Conservation (phyloP, 2,888 invertebrate species). For the Dioctria linearis region DNA sequence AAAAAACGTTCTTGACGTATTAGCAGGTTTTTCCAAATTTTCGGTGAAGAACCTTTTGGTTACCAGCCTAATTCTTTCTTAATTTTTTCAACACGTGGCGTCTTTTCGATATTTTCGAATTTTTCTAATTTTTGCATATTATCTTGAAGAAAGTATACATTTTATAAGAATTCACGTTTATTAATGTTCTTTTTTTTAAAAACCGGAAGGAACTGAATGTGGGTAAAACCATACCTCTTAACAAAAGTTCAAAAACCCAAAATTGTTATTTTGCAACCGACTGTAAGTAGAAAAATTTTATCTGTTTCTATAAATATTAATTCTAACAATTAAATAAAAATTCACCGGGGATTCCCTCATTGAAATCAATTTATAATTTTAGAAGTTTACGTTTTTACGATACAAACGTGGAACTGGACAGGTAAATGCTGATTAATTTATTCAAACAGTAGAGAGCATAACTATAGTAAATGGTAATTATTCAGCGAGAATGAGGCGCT, state of each 20-base stretch:
- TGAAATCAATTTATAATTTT: slow-evolving; percentile 39
- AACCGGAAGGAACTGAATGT: background rate
- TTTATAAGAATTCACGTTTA: too few species aligned
- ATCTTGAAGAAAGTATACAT: too few species aligned
- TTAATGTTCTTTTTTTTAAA: background rate
- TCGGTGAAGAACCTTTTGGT: too few species aligned
- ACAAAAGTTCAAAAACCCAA: background rate
- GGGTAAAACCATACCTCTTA: background rate
- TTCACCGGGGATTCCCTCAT: slow-evolving; percentile 16
- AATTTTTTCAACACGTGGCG: too few species aligned
- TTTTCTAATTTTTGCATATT: too few species aligned
- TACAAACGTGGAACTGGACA: slow-evolving; percentile 12
- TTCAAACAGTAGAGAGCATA: slow-evolving; percentile 27
- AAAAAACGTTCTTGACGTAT: background rate
- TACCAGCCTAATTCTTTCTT: too few species aligned
- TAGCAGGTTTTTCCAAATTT: too few species aligned
- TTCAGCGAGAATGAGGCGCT: too few species aligned
- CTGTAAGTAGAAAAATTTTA: background rate
- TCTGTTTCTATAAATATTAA: too few species aligned
- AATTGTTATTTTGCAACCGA: background rate
- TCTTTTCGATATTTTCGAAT: too few species aligned
- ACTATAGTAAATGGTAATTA: background rate
- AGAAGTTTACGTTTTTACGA: slow-evolving; percentile 5
- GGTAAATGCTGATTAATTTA: slow-evolving; percentile 13
- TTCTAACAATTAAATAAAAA: too few species aligned